These are phyloP conservation scores for Zelostemma sp. DNA, from an alignment of 1,140 invertebrate species.

Conservation along the genomic window DNA sequence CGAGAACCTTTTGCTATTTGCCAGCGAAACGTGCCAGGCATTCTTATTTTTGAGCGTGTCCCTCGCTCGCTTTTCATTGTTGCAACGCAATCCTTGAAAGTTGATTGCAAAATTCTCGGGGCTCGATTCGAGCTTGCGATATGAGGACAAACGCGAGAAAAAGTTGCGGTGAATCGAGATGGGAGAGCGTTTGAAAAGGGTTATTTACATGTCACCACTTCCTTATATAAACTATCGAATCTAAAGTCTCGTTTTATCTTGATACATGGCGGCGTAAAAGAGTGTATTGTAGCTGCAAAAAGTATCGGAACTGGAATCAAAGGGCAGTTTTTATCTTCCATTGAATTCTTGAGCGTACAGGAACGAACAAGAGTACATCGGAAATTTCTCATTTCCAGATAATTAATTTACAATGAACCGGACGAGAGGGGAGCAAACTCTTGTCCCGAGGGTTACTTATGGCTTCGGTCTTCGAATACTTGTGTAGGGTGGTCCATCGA, in stretches of 20 bases:
- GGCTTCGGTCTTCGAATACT: constrained; percentile 53
- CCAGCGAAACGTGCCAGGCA: background rate
- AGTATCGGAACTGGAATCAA: constrained; percentile 57
- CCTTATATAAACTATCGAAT: constrained; percentile 43
- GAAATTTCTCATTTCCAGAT: constrained; percentile 71
- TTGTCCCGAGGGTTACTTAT: constrained; percentile 62
- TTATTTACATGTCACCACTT: constrained; percentile 17
- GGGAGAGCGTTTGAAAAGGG: constrained; percentile 9
- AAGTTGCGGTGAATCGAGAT: background rate
- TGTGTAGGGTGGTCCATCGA: constrained; percentile 28
- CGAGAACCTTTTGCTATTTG: constrained; percentile 14
- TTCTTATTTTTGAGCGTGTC: background rate
- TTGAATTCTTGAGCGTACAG: constrained; percentile 52
- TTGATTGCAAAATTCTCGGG: background rate
- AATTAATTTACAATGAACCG: constrained; percentile 72
- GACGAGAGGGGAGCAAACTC: constrained; percentile 59
- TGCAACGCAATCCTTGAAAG: constrained; percentile 1
- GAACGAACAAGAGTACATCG: constrained; percentile 58
- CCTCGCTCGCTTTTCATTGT: too few relatives aligned
- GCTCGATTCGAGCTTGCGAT: too few relatives aligned
- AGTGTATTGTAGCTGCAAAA: constrained; percentile 33
- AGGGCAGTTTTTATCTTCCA: constrained; percentile 65
- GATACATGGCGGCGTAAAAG: constrained; percentile 36
- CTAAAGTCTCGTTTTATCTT: constrained; percentile 36
- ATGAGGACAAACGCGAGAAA: background rate